Conservation (phyloP, 2,113 vertebrate species). For the Argyrosomus japonicus region DNA sequence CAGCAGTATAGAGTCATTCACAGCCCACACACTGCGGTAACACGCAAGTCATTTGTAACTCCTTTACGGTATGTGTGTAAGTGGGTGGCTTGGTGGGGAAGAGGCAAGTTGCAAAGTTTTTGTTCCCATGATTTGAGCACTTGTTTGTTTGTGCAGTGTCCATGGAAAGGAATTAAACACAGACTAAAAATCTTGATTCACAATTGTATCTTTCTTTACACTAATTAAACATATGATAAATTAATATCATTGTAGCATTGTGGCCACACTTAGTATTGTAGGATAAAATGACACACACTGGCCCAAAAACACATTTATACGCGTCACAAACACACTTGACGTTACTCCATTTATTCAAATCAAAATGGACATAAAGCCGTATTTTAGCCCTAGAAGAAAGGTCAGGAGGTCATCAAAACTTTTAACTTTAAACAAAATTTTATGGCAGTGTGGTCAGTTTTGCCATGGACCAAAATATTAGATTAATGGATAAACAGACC, state of each 20-base stretch:
- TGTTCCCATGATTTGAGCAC: conserved; percentile 23
- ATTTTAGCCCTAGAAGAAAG: neutral
- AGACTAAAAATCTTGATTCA: neutral
- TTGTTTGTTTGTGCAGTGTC: conserved; percentile 36
- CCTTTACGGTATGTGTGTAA: conserved; percentile 45
- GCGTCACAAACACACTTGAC: neutral
- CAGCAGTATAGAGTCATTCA: conserved; percentile 49
- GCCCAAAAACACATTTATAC: neutral
- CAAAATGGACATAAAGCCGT: neutral
- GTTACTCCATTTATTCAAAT: neutral
- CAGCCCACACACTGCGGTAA: conserved; percentile 46
- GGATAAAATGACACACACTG: neutral
- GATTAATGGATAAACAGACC: neutral
- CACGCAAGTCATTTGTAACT: conserved; percentile 35
- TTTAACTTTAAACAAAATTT: neutral
- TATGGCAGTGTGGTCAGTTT: neutral
- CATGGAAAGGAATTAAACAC: conserved; percentile 2
- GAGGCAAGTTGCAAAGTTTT: conserved; percentile 21
- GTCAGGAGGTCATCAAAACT: neutral
- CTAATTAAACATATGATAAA: neutral
- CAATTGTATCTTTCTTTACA: neutral
- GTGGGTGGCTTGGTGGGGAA: conserved; percentile 45
- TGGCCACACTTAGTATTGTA: neutral
- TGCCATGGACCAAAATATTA: neutral
- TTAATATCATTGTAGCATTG: neutral